Conservation (phyloP, 1,140 invertebrate genomes). For the Berghia stephanieae region DNA sequence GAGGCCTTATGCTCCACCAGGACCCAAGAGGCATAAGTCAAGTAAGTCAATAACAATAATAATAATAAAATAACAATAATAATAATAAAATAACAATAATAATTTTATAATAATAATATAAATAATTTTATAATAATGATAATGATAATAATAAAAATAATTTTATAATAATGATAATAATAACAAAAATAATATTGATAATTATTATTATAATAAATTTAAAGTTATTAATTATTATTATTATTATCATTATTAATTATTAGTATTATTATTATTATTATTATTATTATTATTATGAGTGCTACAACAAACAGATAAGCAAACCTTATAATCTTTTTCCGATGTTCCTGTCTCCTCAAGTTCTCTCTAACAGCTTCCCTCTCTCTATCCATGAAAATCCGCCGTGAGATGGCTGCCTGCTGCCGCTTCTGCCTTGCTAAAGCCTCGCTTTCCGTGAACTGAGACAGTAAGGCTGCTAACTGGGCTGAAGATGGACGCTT, state of each 20-base stretch:
- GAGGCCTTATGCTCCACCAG: no score
- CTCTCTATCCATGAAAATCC: constrained; percentile 65
- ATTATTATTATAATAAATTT: not conserved
- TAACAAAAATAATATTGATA: no score
- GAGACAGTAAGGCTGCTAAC: constrained; percentile 52
- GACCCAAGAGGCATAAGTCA: no score
- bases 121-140: not conserved
- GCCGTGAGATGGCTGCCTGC: constrained; percentile 57
- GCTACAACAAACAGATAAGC: not conserved
- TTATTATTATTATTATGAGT: no score
- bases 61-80: no score
- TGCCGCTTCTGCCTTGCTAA: constrained; percentile 42
- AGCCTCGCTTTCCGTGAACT: constrained; percentile 48
- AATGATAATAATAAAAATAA: not conserved
- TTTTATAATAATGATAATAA: no score
- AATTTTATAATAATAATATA: no score
- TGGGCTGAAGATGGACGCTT: constrained; percentile 14
- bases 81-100: no score
- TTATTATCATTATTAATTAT: no score
- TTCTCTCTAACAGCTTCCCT: constrained; percentile 65
- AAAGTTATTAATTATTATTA: no score
- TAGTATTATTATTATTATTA: no score
- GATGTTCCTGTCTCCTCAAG: constrained; percentile 52
- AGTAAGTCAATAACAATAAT: no score
- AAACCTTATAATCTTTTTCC: constrained; percentile 56